phyloP scores from a whole-genome alignment of 2,113 vertebrate species.

The Ifrita kowaldi region DNA sequence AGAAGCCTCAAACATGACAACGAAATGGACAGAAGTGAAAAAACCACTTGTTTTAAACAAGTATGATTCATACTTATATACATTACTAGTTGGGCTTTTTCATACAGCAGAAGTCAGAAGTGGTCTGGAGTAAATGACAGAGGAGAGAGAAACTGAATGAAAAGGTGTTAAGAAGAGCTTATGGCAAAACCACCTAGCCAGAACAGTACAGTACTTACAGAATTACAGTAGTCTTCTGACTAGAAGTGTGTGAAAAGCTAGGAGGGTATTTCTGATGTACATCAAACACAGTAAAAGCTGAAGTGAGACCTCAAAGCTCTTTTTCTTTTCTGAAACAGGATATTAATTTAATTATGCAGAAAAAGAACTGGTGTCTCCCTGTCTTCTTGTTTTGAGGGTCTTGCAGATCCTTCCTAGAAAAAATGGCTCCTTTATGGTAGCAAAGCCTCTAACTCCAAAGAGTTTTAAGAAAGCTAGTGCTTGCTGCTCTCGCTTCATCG shows the following conservation, averaged over 20 bases:
- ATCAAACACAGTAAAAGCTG: conserved; percentile 12
- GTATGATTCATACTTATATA: background rate
- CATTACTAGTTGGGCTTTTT: background rate
- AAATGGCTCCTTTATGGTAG: background rate
- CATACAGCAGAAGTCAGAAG: background rate
- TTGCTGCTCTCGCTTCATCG: background rate
- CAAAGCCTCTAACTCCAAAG: background rate
- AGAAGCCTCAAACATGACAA: background rate
- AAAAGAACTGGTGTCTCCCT: background rate
- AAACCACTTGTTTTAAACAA: background rate
- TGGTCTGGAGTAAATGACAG: background rate
- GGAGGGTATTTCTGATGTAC: background rate
- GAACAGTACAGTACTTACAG: background rate
- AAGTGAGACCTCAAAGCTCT: background rate
- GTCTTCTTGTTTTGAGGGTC: background rate
- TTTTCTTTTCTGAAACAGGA: background rate
- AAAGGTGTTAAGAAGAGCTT: background rate
- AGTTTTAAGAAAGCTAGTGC: background rate
- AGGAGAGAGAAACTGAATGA: background rate
- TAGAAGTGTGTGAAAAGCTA: background rate
- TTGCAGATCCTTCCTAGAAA: background rate
- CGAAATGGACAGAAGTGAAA: background rate
- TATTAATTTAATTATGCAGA: background rate
- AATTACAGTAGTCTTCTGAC: background rate
- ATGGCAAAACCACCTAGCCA: background rate